Conservation (phyloP, 2,113 vertebrate genomes). For the Vulpes ferrilata region DNA sequence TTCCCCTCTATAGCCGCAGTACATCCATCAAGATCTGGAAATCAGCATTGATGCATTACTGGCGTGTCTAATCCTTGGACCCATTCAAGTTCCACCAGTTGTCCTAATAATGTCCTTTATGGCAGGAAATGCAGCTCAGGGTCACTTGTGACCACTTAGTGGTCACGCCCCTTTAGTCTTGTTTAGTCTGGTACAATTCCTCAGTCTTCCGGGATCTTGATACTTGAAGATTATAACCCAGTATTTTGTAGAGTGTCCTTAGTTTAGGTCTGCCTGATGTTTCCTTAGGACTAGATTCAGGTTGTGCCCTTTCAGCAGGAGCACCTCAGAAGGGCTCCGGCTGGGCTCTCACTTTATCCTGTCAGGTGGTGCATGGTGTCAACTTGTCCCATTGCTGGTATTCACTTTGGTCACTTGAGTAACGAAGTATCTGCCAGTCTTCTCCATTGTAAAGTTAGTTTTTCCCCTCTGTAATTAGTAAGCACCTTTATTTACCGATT, state of each 20-base stretch:
- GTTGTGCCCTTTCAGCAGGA: not conserved
- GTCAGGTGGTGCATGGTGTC: rapidly evolving
- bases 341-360: not conserved
- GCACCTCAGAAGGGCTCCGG: not conserved
- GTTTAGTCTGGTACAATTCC: not conserved
- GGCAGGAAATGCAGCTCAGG: not conserved
- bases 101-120: not conserved
- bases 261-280: not conserved
- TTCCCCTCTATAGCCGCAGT: not conserved
- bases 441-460: not conserved
- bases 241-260: not conserved
- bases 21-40: not conserved
- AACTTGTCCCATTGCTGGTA: not conserved
- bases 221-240: not conserved
- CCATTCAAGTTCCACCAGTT: not conserved
- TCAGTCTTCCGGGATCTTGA: not conserved
- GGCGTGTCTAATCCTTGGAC: not conserved
- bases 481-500: not conserved
- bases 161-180: not conserved
- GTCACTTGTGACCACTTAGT: not conserved
- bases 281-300: not conserved
- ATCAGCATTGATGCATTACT: not conserved
- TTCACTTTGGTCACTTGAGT: not conserved
- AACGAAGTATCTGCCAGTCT: not conserved
- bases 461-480: not conserved